These are phyloP conservation scores for Cyrtodaria siliqua DNA, from an alignment of 2,888 invertebrate species.

Conservation along the genomic window DNA sequence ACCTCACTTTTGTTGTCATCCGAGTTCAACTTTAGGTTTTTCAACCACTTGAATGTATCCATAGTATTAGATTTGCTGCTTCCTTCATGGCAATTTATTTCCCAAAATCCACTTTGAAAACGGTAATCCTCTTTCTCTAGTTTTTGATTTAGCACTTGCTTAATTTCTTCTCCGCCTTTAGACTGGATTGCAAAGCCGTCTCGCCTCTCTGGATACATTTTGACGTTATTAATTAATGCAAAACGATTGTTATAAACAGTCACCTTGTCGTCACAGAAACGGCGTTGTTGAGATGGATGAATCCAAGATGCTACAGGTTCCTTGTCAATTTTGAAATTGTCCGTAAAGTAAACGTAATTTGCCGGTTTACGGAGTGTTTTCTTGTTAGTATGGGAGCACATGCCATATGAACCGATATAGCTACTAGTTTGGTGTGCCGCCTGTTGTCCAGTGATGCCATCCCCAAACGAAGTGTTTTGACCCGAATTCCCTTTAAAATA, in stretches of 20 bases:
- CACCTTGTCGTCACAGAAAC: slow-evolving; percentile 39
- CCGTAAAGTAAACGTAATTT: slow-evolving; percentile 32
- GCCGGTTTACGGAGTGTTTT: not conserved
- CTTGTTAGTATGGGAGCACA: not conserved
- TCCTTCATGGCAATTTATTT: slow-evolving; percentile 30
- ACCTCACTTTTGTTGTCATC: not conserved
- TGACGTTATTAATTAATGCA: slow-evolving; percentile 34
- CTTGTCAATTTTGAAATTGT: slow-evolving; percentile 26
- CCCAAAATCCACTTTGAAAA: slow-evolving; percentile 54
- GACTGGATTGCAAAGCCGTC: slow-evolving; percentile 6
- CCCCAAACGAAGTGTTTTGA: too few relatives aligned
- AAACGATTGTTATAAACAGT: slow-evolving; percentile 32
- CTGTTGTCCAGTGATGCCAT: too few relatives aligned
- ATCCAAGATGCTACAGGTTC: slow-evolving; percentile 22
- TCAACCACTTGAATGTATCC: slow-evolving; percentile 12
- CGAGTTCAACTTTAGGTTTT: not conserved
- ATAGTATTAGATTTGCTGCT: not conserved
- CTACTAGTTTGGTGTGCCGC: too few relatives aligned
- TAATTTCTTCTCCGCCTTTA: slow-evolving; percentile 61
- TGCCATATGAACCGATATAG: slow-evolving; percentile 12
- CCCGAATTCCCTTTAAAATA: too few relatives aligned
- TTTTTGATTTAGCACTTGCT: slow-evolving; percentile 50
- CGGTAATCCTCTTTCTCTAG: slow-evolving; percentile 50
- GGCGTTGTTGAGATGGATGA: not conserved
- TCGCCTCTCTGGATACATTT: slow-evolving; percentile 25